phyloP scores from a whole-genome alignment of 2,797 vertebrate genomes.

The Nyctibius grandis region DNA sequence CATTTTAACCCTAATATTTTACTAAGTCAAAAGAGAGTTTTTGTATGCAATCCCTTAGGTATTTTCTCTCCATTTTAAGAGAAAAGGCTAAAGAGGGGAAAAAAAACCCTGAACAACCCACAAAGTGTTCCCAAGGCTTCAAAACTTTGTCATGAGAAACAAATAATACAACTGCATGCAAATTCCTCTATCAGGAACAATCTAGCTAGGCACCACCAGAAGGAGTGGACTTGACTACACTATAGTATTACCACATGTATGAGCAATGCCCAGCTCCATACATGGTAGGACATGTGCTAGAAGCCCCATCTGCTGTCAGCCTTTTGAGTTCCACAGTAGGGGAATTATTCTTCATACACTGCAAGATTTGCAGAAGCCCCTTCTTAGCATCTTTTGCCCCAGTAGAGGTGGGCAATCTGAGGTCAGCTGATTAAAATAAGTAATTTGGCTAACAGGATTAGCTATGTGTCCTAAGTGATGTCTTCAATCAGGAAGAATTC shows the following conservation, averaged over 20 bases:
- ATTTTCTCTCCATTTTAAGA: not conserved
- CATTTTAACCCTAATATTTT: not conserved
- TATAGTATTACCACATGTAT: not conserved
- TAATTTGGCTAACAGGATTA: not conserved
- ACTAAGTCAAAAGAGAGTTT: not conserved
- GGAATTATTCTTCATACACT: not conserved
- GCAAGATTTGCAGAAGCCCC: not conserved
- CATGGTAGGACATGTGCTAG: not conserved
- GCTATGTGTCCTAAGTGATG: not conserved
- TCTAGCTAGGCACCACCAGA: not conserved
- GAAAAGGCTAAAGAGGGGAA: not conserved
- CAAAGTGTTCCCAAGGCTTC: not conserved
- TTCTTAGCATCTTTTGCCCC: not conserved
- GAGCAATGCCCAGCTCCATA: not conserved
- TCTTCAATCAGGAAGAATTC: not conserved
- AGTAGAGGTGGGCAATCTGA: not conserved
- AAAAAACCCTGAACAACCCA: fast-evolving
- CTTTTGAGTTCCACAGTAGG: not conserved
- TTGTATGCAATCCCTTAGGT: not conserved
- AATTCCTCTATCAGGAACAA: not conserved
- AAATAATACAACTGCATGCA: not conserved
- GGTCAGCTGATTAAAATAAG: not conserved
- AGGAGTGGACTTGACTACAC: not conserved
- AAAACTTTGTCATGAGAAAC: not conserved
- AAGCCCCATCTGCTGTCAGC: conserved; percentile 1